Evolutionary conservation across 2,888 invertebrate genomes (phyloP).

Genomic region (Nysson spinosus): DNA sequence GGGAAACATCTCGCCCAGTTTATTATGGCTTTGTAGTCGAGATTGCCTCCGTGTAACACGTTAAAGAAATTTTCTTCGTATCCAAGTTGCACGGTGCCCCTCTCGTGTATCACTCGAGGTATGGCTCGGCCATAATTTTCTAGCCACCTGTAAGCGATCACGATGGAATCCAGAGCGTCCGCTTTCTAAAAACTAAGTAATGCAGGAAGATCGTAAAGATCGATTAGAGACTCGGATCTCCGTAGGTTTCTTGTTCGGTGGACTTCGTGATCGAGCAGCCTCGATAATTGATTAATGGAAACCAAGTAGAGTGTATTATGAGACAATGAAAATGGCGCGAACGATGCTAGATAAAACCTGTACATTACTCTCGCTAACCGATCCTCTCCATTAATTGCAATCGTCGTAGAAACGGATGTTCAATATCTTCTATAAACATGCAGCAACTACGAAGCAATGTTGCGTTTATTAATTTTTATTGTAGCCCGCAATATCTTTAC

Average conservation of each 20-base stretch:
- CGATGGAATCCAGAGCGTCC: conserved; percentile 59
- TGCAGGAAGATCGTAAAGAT: conserved; percentile 53
- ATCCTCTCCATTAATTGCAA: too few relatives aligned
- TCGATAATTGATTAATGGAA: conserved; percentile 60
- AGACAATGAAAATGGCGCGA: conserved; percentile 42
- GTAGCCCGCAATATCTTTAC: too few relatives aligned
- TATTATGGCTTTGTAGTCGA: conserved; percentile 49
- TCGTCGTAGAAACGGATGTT: too few relatives aligned
- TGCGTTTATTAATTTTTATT: too few relatives aligned
- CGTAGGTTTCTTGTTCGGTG: conserved; percentile 24
- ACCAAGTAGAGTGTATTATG: conserved; percentile 33
- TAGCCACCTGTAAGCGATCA: conserved; percentile 55
- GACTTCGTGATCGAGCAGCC: conserved; percentile 34
- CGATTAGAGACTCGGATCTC: conserved; percentile 43
- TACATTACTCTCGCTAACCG: too few relatives aligned
- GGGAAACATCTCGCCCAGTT: conserved; percentile 49
- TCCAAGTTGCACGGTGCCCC: background rate
- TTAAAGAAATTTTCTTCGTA: conserved; percentile 47
- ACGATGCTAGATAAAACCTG: conserved; percentile 3
- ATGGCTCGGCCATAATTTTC: conserved; percentile 46
- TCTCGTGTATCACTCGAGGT: conserved; percentile 35
- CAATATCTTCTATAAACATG: too few relatives aligned
- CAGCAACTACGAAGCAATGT: too few relatives aligned
- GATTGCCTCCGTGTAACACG: conserved; percentile 9
- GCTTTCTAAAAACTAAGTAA: conserved; percentile 62